Evolutionary conservation across 2,113 vertebrate species (phyloP), one percentile per base, ranked within the genome.

Genomic region (Papio anubis): DNA sequence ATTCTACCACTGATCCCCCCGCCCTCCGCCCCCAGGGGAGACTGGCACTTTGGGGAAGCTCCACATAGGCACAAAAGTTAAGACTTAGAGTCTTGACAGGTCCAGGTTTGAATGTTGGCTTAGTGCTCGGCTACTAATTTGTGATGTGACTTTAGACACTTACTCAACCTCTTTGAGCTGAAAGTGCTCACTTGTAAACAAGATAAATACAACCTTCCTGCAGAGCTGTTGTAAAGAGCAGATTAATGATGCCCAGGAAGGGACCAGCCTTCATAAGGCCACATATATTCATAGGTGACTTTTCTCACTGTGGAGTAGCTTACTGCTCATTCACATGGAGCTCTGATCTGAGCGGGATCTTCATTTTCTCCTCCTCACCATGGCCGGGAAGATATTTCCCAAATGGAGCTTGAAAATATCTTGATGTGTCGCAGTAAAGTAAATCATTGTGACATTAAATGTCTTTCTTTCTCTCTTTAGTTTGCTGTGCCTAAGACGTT

Each of bases 321-420:
- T 61, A 52, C 23, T 70, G 7, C 38, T 72, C 20, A 35, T 61
- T 87, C 80, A 50, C n/a, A 81, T 84, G 32, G 30, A 25, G 11
- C 7, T 57, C 14, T 75, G 23, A 40, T 89, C 72, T 72, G 32
- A 66, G 57, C 72, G 21, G 8, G 14, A 55, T 27, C 27, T 95
- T 90, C 35, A 30, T 61, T 45, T 87, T 82, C 52, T 87, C 11
- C 72, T 43, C 59, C 52, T 57, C 6, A 20, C 9, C 13, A 6
- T 61, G 68, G 32, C 66, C 68, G 32, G 52, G n/a, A 79, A 73
- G 43, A 64, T 82, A 86, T 78, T 93, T 86, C 75, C 61, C 45
- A 89, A 61, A 32, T 32, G 50, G 5, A 88, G 5, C n/a, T 81
- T 88, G 94, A 57, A 73, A 92, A 95, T 84, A 79, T 61, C 61